Evolutionary conservation across 2,113 vertebrate species (phyloP).

Genomic region (Nicator chloris): DNA sequence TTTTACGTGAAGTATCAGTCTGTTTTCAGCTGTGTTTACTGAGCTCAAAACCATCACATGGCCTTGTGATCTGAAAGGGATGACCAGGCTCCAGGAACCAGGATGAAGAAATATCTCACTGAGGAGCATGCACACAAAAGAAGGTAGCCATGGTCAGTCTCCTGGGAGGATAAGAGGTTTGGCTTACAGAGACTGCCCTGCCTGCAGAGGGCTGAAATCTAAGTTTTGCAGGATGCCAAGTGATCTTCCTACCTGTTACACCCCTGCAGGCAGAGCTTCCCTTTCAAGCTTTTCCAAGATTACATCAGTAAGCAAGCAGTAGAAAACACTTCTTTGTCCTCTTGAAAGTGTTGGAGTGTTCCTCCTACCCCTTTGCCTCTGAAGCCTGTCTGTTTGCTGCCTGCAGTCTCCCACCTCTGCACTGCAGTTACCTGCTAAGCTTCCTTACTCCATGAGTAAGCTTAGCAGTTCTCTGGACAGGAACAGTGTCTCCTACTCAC

Average conservation of each 20-base stretch:
- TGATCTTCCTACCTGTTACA: rapidly evolving
- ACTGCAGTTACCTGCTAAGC: background rate
- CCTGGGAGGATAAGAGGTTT: background rate
- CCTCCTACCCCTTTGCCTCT: background rate
- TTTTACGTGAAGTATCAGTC: background rate
- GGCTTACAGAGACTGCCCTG: background rate
- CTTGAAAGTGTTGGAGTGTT: rapidly evolving
- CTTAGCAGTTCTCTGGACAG: background rate
- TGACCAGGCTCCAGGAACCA: background rate
- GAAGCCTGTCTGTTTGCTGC: background rate
- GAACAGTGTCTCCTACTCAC: background rate
- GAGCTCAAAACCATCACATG: background rate
- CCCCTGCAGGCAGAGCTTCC: background rate
- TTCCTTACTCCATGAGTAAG: background rate
- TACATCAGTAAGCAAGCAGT: background rate
- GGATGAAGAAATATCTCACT: background rate
- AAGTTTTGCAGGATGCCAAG: background rate
- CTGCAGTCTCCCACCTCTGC: background rate
- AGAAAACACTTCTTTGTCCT: background rate
- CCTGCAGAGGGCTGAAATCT: background rate
- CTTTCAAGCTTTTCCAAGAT: background rate
- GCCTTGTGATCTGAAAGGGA: background rate
- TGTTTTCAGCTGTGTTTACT: background rate
- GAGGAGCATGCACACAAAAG: background rate
- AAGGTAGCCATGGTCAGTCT: background rate